Base-by-base conservation (phyloP, 2,113 vertebrate species). In the Neopipo cinnamomea region DNA sequence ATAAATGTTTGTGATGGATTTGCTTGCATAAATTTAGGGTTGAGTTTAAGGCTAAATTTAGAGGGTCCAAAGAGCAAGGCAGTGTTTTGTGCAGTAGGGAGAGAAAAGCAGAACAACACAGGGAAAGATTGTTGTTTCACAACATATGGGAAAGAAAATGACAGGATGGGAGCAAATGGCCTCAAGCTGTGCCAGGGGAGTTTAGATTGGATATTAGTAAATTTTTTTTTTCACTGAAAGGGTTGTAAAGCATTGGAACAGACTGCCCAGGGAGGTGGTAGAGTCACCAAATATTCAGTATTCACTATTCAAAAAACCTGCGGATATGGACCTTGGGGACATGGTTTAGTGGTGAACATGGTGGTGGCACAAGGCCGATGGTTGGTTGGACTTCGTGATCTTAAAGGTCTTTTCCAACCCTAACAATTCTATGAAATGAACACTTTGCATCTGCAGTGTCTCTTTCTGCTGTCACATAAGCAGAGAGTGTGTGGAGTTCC, bases 41-140 rank as follows among this genome's bases (percentile, higher is more conserved):
- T 73, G 67, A 80, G 67, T 91, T 96, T 83, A 80, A 83, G 42
- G 33, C 78, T 91, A 74, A 83, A 73, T 91, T 91, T 83, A 88
- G 90, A 88, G 59, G 49, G 80, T 74, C 39, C 39, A 12, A 76
- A 66, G 81, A 87, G 53, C 71, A 61, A 8, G 2, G 3, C 22
- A 62, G 46, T 25, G 28, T 59, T 19, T 65, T 91, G 59, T 87
- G 66, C 23, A 52, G 39, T 16, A 77, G 73, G 42, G 18, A 65
- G 47, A 44, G 59, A n/a, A 66, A 87, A 63, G 39, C 84, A 78
- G 61, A 89, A 35, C 27, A 49, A 31, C 1, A 1, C 61, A 41
- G 52, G 33, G 30, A 50, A 73, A 76, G 62, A 30, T 56, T 76
- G 39, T 85, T 90, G 39, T 85, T 90, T 82, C 44, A 31, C 30